These are phyloP conservation scores for Bombus picipes DNA, from an alignment of 1,140 invertebrate species.

Conservation along the genomic window DNA sequence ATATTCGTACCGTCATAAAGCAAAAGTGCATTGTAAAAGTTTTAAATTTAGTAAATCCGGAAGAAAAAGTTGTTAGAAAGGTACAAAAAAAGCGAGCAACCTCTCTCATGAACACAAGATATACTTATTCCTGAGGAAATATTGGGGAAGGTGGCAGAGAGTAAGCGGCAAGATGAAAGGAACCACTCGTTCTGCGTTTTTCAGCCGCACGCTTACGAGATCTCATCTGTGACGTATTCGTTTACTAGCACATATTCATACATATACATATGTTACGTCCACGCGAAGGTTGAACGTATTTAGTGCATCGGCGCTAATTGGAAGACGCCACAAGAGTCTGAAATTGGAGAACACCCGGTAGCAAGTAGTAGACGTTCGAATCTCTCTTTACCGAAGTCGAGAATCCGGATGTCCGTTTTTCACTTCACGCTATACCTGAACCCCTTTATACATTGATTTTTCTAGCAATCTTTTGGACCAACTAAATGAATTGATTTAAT, in stretches of 20 bases:
- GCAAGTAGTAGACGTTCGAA: slow-evolving; percentile 26
- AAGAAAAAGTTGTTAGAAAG: neutral
- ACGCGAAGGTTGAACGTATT: slow-evolving; percentile 46
- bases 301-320: slow-evolving; percentile 69
- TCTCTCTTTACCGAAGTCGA: slow-evolving; percentile 26
- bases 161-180: slow-evolving; percentile 71
- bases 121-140: neutral
- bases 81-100: neutral
- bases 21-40: neutral
- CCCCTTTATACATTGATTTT: no score
- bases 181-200: slow-evolving; percentile 35
- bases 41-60: neutral
- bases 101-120: neutral
- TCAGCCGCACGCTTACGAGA: slow-evolving; percentile 44
- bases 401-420: slow-evolving; percentile 37
- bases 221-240: slow-evolving; percentile 11
- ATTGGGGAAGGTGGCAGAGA: slow-evolving; percentile 11
- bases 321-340: slow-evolving; percentile 49
- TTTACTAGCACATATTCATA: neutral
- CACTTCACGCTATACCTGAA: neutral
- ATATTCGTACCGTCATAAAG: neutral
- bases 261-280: slow-evolving; percentile 29
- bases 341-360: slow-evolving; percentile 60
- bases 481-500: no score
- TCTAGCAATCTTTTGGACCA: no score